Evolutionary conservation across 2,797 vertebrate genomes (phyloP), one percentile per base, ranked within the genome.

Genomic region (Trachops cirrhosus): DNA sequence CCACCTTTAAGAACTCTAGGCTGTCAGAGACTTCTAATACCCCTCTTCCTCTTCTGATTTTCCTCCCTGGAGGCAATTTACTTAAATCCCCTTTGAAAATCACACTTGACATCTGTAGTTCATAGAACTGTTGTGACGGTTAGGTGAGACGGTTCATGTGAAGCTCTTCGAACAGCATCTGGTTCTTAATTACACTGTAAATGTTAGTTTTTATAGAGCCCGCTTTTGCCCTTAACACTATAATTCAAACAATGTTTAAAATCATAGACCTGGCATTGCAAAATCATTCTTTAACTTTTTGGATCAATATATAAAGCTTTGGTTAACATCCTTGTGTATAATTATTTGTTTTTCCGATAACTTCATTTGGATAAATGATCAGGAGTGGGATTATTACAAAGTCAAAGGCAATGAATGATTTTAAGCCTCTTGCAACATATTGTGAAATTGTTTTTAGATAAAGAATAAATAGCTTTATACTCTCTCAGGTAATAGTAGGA

Each of bases 361-460:
- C 68, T 86, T 75, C 48, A 21, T 95, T 68, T 71, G 54, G 92
- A 71, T 83, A 83, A 79, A 92, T 87, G 70, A 92, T 22, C 64
- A 86, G 88, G 79, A 79, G 75, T 67, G 16, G 84, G 85, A 92
- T 95, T 90, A 91, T 85, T 96, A 79, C 62, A 84, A 88, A 93
- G 68, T 92, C 50, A 84, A 90, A 96, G 84, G 77, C 50, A 62
- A 19, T 52, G 50, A 71, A 74, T 88, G 32, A 79, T 90, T 74
- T 94, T 89, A 90, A 97, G 57, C 50, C 22, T 92, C 21, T 79
- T 73, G 46, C 9, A 75, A 54, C 18, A 37, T 80, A 68, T 39
- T 59, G 29, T 79, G n/a, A 88, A 93, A 82, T 86, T 59, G 74
- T 39, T 95, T 89, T 90, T 46, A 71, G 87, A 79, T 90, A 86